phyloP scores from a whole-genome alignment of 2,113 vertebrate genomes.

The Hyperoodon ampullatus region DNA sequence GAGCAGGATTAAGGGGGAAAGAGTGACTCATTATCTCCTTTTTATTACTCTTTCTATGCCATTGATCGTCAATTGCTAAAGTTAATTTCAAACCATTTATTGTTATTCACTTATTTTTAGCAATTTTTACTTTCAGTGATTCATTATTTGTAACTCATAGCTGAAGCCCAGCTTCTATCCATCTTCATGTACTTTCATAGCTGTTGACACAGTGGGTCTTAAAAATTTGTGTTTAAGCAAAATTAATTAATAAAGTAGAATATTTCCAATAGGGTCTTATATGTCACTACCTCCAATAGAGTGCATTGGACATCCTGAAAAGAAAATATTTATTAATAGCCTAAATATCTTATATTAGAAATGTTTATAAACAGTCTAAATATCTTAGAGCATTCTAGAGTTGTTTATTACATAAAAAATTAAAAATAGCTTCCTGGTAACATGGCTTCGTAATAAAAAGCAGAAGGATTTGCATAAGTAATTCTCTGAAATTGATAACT shows the following conservation, averaged over 20 bases:
- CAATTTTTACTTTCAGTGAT: background rate
- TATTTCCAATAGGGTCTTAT: background rate
- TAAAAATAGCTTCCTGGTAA: background rate
- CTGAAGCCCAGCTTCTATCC: background rate
- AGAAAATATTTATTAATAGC: background rate
- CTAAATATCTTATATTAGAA: background rate
- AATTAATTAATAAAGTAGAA: background rate
- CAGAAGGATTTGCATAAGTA: background rate
- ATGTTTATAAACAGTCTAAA: background rate
- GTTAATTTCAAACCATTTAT: background rate
- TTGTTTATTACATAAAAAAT: background rate
- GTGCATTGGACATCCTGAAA: background rate
- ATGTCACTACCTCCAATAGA: background rate
- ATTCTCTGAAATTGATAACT: background rate
- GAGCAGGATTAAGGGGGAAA: background rate
- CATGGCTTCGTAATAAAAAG: background rate
- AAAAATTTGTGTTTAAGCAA: background rate
- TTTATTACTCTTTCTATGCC: background rate
- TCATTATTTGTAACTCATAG: background rate
- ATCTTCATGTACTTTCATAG: background rate
- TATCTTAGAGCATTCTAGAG: background rate
- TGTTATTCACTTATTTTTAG: background rate
- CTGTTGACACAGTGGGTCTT: background rate
- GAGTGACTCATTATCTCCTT: background rate
- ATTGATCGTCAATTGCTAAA: background rate